phyloP scores from a whole-genome alignment of 2,888 invertebrate species.

The Aquatica leii region DNA sequence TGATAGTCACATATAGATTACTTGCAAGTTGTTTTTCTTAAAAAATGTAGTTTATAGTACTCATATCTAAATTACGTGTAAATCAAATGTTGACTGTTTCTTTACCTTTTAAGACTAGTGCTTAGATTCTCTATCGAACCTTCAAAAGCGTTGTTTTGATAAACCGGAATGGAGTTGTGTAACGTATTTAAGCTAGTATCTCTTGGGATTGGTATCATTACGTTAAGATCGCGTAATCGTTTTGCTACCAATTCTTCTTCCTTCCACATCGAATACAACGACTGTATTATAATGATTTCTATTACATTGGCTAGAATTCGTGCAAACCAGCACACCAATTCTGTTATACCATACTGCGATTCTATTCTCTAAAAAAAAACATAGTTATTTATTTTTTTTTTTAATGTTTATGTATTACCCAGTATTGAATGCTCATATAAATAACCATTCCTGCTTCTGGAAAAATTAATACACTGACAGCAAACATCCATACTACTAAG shows the following conservation, averaged over 20 bases:
- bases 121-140: conserved; percentile 53
- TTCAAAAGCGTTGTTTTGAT: conserved; percentile 58
- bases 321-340: conserved; percentile 62
- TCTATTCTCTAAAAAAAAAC: conserved; percentile 59
- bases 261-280: conserved; percentile 64
- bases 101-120: conserved; percentile 46
- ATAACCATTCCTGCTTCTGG: conserved; percentile 66
- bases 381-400: neutral
- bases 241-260: conserved; percentile 63
- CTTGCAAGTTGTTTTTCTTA: too few species aligned
- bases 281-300: conserved; percentile 63
- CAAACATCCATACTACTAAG: conserved; percentile 64
- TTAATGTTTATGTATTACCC: too few species aligned
- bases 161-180: conserved; percentile 46
- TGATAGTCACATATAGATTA: too few species aligned
- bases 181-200: conserved; percentile 47
- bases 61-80: too few species aligned
- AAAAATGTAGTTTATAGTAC: too few species aligned
- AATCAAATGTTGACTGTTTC: too few species aligned
- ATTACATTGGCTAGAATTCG: conserved; percentile 60
- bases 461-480: conserved; percentile 62
- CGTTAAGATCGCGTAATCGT: conserved; percentile 61
- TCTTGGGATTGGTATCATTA: conserved; percentile 54
- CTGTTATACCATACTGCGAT: conserved; percentile 62
- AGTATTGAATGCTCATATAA: conserved; percentile 65